Base-by-base conservation (phyloP, 2,797 vertebrate species). In the Serranus cabrilla region DNA sequence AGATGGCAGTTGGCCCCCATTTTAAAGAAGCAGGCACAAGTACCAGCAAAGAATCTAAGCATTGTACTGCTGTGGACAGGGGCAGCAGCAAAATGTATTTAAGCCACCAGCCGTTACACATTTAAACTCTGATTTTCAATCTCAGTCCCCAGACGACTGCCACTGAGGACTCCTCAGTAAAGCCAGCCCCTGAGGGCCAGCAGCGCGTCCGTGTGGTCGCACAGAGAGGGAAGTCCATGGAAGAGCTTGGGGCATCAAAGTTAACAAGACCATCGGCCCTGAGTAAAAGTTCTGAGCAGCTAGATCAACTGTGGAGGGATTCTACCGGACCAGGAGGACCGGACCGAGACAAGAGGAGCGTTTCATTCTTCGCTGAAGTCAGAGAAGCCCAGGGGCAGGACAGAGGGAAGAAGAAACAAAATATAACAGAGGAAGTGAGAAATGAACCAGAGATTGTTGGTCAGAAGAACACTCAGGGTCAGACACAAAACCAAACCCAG, bases 271-370 rank as follows among this genome's bases (percentile, higher is more conserved):
- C 91, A 1, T 79, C 74, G 0, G 78, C 82, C 40, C 56, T 94
- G 42, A 96, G 95, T 87, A 94, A 91, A 88, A 96, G 95, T 81
- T 93, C 94, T 2, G 96, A 96, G 82, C 94, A 96, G 66, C 89
- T 96, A 68, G 93, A 94, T 80, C 90, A 84, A 49, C 46, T 88
- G 18, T 86, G 68, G 70, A 80, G 54, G 58, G 20, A 51, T 68
- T 58, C 60, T 4, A 4, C 63, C 56, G 50, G 71, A 60, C 45
- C 61, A 9, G 73, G 34, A 10, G 82, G 50, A 60, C 23, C n/a
- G 0, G 81, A 73, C 12, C 34, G 65, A 63, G 88, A 91, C 58
- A 84, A 73, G 71, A 89, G 78, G 63, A 74, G 43, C 0, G 43
- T 69, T 63, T 62, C 80, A 3, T 72, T 86, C 76, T 73, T 85